Base-by-base conservation (phyloP, 2,113 vertebrate species). In the Cepphus grylle region DNA sequence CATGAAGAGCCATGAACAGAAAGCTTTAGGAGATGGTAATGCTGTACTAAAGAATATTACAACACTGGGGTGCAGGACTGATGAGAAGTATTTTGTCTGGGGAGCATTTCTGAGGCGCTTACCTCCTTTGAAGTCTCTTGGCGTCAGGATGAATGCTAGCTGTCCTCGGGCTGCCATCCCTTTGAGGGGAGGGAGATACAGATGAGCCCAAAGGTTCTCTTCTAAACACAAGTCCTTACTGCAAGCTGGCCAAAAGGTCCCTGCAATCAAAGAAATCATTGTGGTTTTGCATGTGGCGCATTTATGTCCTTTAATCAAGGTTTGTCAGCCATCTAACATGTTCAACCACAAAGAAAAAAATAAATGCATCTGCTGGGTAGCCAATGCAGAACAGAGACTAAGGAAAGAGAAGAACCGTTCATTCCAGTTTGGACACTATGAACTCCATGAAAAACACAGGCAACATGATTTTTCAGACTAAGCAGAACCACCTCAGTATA, bases 231-330 rank as follows among this genome's bases (percentile, higher is more conserved):
- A 97, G 84, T 97, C 96, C 97, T 97, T 96, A 96, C 88, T 63
- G 71, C 96, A 97, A 96, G 96, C 94, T 97, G 96, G 86, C 96
- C 97, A 96, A 95, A 97, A 96, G 95, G 95, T 97, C 96, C 97
- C 97, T 97, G 97, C 65, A 97, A 97, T 96, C 96, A 96, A 97
- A 97, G 95, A 97, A 95, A 97, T 96, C 93, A 96, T 80, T 93
- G 96, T 97, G 95, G 96, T 96, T 97, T 96, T 97, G 96, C 94
- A 89, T 89, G 30, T 95, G 95, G 96, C 94, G 63, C 81, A 90
- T 94, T 94, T 86, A 87, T 36, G 93, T 90, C 96, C 92, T 95
- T 92, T 92, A 92, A 94, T 86, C 78, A 91, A 94, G 90, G 91
- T 95, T 83, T 95, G 94, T 95, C 94, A 84, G 90, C 87, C 95